Base-by-base conservation (phyloP, 2,888 invertebrate genomes). In the Hemithea aestivaria region DNA sequence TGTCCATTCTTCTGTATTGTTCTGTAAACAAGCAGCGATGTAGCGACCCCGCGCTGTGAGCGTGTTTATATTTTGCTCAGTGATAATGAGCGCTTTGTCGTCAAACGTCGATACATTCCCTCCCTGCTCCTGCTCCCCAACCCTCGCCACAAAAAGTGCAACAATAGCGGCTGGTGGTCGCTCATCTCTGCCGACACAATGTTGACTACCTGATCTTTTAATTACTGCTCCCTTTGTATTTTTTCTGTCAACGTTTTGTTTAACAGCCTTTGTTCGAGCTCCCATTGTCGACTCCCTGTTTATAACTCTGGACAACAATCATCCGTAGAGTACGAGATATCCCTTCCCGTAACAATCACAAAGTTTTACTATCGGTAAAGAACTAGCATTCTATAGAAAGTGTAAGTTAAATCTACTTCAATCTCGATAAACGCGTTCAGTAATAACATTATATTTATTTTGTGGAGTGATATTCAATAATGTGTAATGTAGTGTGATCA, bases 161-260 rank as follows among this genome's bases (percentile, higher is more conserved):
- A 59, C 61, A 61, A 58, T 53, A 42, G 57, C 22, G 39, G 48
- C 49, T 61, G 64, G 64, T 58, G 66, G 66, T 58, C 58, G 36
- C 24, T 40, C 45, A 34, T 23, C 35, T 40, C 40, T 34, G 36
- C 39, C 48, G 30, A 33, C 51, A 42, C 48, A 53, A 53, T 51
- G 54, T 53, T 54, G 62, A 51, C 68, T 76, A 76, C 77, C 77
- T 77, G 77, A 71, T 72, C 62, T 68, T 69, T 71, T 72, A 73
- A 73, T 76, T 72, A 69, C 62, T 56, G 44, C 46, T 46, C 48
- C 62, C 55, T 68, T 69, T 68, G 62, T 63, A 52, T 61, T 53
- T 51, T 51, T 57, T 56, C 53, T 49, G 52, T 36, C 56, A 43
- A 35, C 43, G 58, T 58, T 63, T 61, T 64, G 56, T 62, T 62